Evolutionary conservation across 2,797 vertebrate species (phyloP), one percentile per base, ranked within the genome.

Genomic region (Macroramphosus scolopax): DNA sequence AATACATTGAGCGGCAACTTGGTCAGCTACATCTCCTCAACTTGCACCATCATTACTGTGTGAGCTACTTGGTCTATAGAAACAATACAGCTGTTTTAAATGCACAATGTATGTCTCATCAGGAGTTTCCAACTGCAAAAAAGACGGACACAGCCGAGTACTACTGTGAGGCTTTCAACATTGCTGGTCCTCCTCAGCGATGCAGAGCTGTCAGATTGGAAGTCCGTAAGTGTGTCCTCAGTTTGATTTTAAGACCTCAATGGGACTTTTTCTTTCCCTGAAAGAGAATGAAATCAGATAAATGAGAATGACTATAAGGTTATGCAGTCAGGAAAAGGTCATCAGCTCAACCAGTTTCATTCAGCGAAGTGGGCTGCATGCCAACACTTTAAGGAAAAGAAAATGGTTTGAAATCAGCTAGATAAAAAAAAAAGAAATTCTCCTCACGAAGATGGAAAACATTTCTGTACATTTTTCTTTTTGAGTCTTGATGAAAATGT

Each of bases 191-290:
- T 0, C 0, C 90, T 1, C 51, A 84, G 77, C 62, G 17, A 26
- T 92, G 93, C 0, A 68, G 47, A 0, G 3, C 14, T 0, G 2
- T 65, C 2, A 64, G 0, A 17, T 89, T 96, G 95, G 87, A 92
- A 40, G 87, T 93, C 40, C 86, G 93, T 95, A 81, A 92, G 94
- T 92, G 93, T 91, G 16, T 25, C 1, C 22, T 49, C 12, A 18
- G 6, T 33, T 34, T 2, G 3, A n/a, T 20, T 32, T 25, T 8
- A 18, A 11, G 17, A 28, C 13, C 15, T 10, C 29, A 8, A 35
- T 2, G 15, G 14, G 15, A 29, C n/a, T n/a, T 25, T 33, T 28
- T 8, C 2, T 24, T 8, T 20, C 2, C 2, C 2, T 41, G 2
- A 7, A 1, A 17, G 1, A 20, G 1, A 18, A n/a, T 46, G 0